Evolutionary conservation across 2,888 invertebrate species (phyloP), one percentile per base, ranked within the genome.

Genomic region (Nephrotoma appendiculata): DNA sequence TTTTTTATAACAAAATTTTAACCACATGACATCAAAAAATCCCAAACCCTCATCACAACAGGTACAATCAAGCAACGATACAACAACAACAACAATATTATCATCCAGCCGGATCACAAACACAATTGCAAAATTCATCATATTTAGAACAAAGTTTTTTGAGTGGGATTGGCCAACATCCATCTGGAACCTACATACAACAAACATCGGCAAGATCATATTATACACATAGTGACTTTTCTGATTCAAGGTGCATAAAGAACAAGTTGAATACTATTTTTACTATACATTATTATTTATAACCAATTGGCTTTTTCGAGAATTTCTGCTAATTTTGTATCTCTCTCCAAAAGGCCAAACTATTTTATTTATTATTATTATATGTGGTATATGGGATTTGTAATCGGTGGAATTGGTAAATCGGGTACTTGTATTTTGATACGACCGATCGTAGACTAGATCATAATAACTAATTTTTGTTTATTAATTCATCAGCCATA

Each of bases 191-290:
- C 44, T 86, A 87, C 86, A 83, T 52, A 52, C 57, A 44, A n/a
- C 87, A 48, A 42, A 86, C 87, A 42, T 45, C 86, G 44, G 87
- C 87, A n/a, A 87, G 88, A 85, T 89, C 88, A 86, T 90, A 89
- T 89, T 90, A 89, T 90, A 89, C 89, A 88, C 90, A 89, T 89
- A 90, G 89, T 89, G 90, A 90, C 88, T 90, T 89, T 88, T 89
- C 89, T 88, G 90, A 90, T 87, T 89, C 89, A 89, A 90, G 90
- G 90, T 90, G 90, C 90, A 86, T 86, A 43, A 85, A 85, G 44
- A 71, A 71, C 71, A 71, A 31, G 71, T 71, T 71, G 71, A 71
- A 71, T 71, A 48, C 44, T 44, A 19, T 42, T 43, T n/a, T 84
- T 84, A 42, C 41, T 84, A 84, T 42, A 84, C 84, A 84, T 12